These are phyloP conservation scores for Drosophila crucigera DNA, from an alignment of 2,888 invertebrate genomes.

Conservation along the genomic window DNA sequence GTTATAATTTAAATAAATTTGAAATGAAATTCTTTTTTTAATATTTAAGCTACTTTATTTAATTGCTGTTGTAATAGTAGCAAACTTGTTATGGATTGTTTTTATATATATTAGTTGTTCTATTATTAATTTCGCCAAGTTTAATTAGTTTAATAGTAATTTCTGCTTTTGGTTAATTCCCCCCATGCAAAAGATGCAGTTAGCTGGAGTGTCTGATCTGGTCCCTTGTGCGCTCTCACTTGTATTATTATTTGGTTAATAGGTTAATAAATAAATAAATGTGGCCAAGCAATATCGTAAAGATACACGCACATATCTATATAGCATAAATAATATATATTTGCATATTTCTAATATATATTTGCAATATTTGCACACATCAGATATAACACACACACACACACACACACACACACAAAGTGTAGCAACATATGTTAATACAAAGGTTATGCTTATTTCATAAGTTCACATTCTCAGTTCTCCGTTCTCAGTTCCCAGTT, in stretches of 20 bases:
- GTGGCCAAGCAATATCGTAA: neutral
- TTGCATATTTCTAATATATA: neutral
- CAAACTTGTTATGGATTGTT: neutral
- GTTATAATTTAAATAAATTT: neutral
- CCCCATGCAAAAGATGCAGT: neutral
- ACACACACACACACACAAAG: neutral
- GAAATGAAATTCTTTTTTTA: neutral
- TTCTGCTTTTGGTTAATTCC: neutral
- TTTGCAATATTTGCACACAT: neutral
- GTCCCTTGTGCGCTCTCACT: no score
- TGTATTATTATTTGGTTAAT: neutral
- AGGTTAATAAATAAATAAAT: neutral
- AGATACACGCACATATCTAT: neutral
- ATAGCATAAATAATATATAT: neutral
- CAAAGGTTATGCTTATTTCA: neutral
- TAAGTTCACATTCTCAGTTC: neutral
- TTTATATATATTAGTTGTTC: accelerated
- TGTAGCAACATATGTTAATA: neutral
- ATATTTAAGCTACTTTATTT: neutral
- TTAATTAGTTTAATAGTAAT: no score
- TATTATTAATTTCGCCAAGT: no score
- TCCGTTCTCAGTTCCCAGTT: no score
- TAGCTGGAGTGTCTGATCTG: no score
- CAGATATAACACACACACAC: neutral
- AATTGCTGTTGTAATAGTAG: neutral